Evolutionary conservation across 2,888 invertebrate genomes (phyloP), one percentile per base, ranked within the genome.

Genomic region (Drosophila maculinotata): DNA sequence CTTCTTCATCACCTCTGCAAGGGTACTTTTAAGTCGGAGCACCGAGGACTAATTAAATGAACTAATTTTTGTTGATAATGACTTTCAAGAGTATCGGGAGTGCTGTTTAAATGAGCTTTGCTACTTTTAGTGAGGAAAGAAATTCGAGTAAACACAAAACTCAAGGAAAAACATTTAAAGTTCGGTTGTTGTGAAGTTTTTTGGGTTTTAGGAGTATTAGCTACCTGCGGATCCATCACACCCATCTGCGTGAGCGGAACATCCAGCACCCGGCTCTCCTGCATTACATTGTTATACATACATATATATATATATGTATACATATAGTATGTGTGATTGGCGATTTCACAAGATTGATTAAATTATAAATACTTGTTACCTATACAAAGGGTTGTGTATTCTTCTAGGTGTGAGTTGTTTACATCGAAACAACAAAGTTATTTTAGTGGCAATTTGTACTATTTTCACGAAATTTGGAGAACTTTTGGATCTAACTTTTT

Each of bases 221-320:
- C 92, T 94, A 95, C 94, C 96, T 96, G 97, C 95, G 93, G 96
- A 95, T 93, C 96, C 96, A 93, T 97, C 97, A 94, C 97, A 97
- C 94, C 97, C 96, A 93, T 97, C 97, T 92, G 96, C 95, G 93
- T 97, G 97, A 91, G 97, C 97, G 92, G 96, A 95, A 94, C 97
- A 97, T 93, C 97, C 97, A 92, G 94, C 94, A 93, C 96, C 96
- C 93, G 95, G 94, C 94, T 96, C 96, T 95, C 92, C 92, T 92
- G 91, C 87, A 84, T 87, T 87, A 84, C 84, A 81, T 84, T 67
- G 74, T 83, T 81, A 75, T 59, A 76, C 39, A 20, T 30, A 45
- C 31, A 45, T 20, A 20, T 28, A 45, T 30, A 57, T 56, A 66
- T 51, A 52, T 57, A 63, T 62, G 35, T 60, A 69, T 64, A 56